A percentile compares a stretch with the other conserved stretches of the same genome.
phyloP scores from a whole-genome alignment of 2,113 vertebrate genomes.

The Fregata magnificens region DNA sequence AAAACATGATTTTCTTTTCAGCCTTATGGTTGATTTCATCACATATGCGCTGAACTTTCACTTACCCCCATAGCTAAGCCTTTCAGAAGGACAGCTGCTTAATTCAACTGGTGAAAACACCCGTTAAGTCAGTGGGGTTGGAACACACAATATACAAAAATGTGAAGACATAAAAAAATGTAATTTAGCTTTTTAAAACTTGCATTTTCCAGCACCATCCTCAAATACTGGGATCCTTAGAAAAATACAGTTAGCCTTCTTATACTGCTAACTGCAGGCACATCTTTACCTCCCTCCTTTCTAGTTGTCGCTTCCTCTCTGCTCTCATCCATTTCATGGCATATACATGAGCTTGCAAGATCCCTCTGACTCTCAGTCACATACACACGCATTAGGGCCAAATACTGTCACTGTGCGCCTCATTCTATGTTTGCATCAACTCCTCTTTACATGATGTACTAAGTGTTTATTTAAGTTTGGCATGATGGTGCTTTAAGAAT shows the following conservation, averaged over 20 bases:
- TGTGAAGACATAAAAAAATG: background rate
- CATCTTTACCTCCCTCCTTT: background rate
- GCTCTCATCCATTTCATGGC: background rate
- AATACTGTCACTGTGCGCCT: background rate
- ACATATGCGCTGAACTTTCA: background rate
- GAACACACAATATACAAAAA: background rate
- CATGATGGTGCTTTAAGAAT: background rate
- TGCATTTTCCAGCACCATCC: background rate
- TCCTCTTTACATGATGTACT: background rate
- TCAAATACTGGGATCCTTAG: background rate
- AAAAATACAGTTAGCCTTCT: background rate
- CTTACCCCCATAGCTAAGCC: background rate
- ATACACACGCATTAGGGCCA: fast-evolving
- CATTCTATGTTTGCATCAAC: background rate
- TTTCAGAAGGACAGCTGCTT: background rate
- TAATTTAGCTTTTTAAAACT: background rate
- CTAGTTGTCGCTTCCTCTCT: background rate
- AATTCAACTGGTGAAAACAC: background rate
- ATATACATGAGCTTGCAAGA: background rate
- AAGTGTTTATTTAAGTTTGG: background rate
- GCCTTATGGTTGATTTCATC: background rate
- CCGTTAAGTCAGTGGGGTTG: background rate
- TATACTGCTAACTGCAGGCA: background rate
- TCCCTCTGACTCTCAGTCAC: background rate
- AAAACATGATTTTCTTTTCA: background rate